Conservation (phyloP, 1,140 invertebrate species). For the Mizuhopecten yessoensis region DNA sequence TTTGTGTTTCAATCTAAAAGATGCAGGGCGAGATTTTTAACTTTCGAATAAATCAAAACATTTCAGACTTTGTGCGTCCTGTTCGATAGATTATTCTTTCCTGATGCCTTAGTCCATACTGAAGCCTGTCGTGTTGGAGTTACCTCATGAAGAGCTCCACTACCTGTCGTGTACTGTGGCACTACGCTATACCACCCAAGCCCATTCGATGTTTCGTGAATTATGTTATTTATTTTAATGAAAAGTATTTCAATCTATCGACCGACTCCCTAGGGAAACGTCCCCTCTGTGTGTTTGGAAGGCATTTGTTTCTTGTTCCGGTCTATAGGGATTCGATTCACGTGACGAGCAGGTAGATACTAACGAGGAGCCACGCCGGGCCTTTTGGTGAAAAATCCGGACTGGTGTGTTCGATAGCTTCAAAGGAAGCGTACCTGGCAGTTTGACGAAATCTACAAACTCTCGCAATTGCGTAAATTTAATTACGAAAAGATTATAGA, state of each 20-base stretch:
- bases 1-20: too few species aligned
- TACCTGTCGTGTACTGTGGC: not conserved
- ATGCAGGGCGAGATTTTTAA: too few species aligned
- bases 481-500: not conserved
- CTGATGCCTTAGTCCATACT: not conserved
- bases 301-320: conserved; percentile 6
- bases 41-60: too few species aligned
- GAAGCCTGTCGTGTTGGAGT: not conserved
- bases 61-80: not conserved
- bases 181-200: not conserved
- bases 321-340: not conserved
- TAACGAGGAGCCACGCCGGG: not conserved
- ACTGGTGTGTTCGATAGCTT: not conserved
- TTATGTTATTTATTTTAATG: conserved; percentile 40
- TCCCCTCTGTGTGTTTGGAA: not conserved
- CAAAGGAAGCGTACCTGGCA: not conserved
- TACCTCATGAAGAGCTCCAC: not conserved
- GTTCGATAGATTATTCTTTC: not conserved
- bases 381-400: conserved; percentile 24
- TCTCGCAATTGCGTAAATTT: not conserved
- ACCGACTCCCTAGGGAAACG: not conserved
- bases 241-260: not conserved
- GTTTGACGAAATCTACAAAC: conserved; percentile 17
- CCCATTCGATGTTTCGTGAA: not conserved
- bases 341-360: conserved; percentile 24